Evolutionary conservation across 2,113 vertebrate species (phyloP), one percentile per base, ranked within the genome.

Genomic region (Sarotherodon lohbergeri): DNA sequence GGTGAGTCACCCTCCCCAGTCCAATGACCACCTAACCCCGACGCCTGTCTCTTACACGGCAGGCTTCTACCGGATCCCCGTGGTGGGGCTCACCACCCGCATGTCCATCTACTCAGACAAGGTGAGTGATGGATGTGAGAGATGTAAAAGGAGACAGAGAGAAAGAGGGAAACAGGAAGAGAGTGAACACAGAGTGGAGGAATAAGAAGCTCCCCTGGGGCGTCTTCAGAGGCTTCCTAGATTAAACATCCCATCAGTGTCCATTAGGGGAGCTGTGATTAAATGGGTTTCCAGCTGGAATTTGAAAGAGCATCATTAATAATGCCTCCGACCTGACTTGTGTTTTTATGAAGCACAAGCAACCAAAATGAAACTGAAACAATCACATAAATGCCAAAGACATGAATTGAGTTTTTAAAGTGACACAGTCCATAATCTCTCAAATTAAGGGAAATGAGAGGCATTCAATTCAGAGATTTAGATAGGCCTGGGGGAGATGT

Each of bases 41-140:
- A 99, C 99, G 17, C 98, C 99, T 0, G 98, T 99, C 81, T 99
- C 99, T 90, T 99, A 99, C 97, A 99, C 99, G 3, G 99, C 99
- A 10, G 99, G 99, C 91, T 99, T 99, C 97, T 99, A 99, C 96
- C 97, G 99, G 93, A 99, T 99, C 85, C 99, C 99, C 1, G 99
- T 99, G 88, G 97, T 99, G 92, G 98, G 98, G 55, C 96, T 97
- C 82, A 99, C 98, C 91, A 99, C 98, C 34, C 98, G 98, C 93
- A 98, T 99, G 98, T 99, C 99, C 95, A 99, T 99, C 95, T 99
- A 99, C 93, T 99, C 99, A 1, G 99, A 99, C 96, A 99, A 99
- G 98, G 99, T 99, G 94, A 92, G 93, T 90, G 89, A 90, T 27
- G 52, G 86, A 84, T 82, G 89, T 59, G 29, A 19, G 56, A 24